These are phyloP conservation scores for Silurus glanis DNA, from an alignment of 2,113 vertebrate genomes.

Conservation along the genomic window DNA sequence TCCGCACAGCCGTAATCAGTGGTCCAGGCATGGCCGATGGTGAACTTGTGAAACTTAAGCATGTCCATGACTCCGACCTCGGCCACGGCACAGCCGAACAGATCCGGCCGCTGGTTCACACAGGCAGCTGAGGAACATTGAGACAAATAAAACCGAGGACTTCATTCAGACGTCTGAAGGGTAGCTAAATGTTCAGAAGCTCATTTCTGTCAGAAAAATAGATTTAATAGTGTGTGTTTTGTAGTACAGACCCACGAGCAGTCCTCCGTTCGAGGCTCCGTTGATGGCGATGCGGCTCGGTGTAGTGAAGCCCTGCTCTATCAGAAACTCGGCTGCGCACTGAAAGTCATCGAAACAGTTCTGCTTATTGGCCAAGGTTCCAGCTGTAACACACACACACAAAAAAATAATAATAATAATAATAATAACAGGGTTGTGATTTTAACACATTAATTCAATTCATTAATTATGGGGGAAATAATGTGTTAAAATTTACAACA, in stretches of 20 bases:
- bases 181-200: no score
- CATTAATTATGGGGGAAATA: no score
- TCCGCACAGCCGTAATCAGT: slow-evolving; percentile 64
- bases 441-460: no score
- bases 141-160: background rate
- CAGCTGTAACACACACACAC: slow-evolving; percentile 60
- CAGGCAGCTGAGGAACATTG: slow-evolving; percentile 52
- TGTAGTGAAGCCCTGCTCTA: slow-evolving; percentile 68
- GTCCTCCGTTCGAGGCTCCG: slow-evolving; percentile 74
- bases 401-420: no score
- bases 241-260: slow-evolving; percentile 68
- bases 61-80: slow-evolving; percentile 67
- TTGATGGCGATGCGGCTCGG: slow-evolving; percentile 69
- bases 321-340: slow-evolving; percentile 71
- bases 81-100: slow-evolving; percentile 63
- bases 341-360: slow-evolving; percentile 78
- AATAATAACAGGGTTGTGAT: no score
- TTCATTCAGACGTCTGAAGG: background rate
- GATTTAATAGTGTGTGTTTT: background rate
- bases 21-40: slow-evolving; percentile 67
- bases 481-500: no score
- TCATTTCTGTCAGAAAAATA: background rate
- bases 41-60: slow-evolving; percentile 67
- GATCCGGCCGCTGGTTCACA: slow-evolving; percentile 63
- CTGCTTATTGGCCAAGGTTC: slow-evolving; percentile 71